Evolutionary conservation across 64 coral and sea anemone genomes (phyloP).

Genomic region (Astreopora myriophthalma): DNA sequence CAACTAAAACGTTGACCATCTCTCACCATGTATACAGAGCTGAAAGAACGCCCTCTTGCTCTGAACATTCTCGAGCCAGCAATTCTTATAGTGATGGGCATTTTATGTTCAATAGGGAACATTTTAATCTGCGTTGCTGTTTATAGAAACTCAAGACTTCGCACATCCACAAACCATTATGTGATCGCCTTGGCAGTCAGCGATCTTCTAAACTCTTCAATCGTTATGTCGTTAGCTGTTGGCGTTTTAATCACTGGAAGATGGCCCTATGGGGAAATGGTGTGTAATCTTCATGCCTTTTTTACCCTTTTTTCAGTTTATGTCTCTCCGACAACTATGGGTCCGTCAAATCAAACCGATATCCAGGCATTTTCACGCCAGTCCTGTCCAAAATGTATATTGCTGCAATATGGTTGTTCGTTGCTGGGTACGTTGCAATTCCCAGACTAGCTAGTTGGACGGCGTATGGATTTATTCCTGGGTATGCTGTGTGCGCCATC

Average conservation of each 20-base stretch:
- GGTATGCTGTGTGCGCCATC: not conserved
- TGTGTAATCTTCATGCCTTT: constrained; percentile 69
- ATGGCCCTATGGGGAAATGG: constrained; percentile 51
- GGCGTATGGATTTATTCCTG: not conserved
- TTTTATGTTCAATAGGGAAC: no score
- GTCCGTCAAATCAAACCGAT: constrained; percentile 43
- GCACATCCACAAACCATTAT: constrained; percentile 11
- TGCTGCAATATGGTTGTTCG: not conserved
- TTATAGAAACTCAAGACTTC: constrained; percentile 2
- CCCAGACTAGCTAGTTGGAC: constrained; percentile 1
- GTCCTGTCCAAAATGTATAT: not conserved
- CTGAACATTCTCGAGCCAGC: no score
- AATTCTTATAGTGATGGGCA: no score
- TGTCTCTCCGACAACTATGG: constrained; percentile 57
- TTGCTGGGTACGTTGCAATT: not conserved
- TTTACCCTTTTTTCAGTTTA: constrained; percentile 59
- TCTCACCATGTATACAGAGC: no score
- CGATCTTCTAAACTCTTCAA: not conserved
- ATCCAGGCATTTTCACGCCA: constrained; percentile 58
- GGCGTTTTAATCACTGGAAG: constrained; percentile 14
- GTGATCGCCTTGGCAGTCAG: not conserved
- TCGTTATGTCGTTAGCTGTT: constrained; percentile 4
- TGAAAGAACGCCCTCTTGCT: no score
- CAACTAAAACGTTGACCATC: no score
- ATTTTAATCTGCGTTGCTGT: not conserved